Evolutionary conservation across 2,797 vertebrate species (phyloP), one percentile per base, ranked within the genome.

Genomic region (Oryzias dopingdopingensis): DNA sequence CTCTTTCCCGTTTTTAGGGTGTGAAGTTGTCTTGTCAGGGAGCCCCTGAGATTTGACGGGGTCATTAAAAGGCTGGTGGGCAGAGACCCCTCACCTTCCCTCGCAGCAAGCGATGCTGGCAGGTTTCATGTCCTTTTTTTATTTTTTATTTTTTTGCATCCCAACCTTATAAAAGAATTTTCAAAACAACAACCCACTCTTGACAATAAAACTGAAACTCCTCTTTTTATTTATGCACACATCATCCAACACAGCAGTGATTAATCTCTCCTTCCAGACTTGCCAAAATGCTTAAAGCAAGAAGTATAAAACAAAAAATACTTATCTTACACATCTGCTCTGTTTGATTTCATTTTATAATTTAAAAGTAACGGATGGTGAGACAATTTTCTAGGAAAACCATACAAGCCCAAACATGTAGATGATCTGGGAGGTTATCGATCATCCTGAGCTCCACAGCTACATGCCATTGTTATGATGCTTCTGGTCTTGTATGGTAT

Each of bases 401-500:
- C 85, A 84, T 85, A 78, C 82, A 89, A 87, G 74, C 80, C 76
- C 59, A 65, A 83, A 74, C 76, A 78, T 77, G 84, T 84, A 62
- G 81, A 77, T 62, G 66, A 77, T 78, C 79, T 86, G 75, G 29
- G 59, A 70, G 61, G 75, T 77, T 69, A 37, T 78, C 23, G 37
- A 71, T 59, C 76, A 87, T 56, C 52, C 69, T 79, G 80, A 86
- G 81, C 80, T 71, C 80, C 84, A 86, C 83, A 83, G 81, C 84
- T 86, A 79, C 80, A 89, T 88, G 81, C 85, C 79, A 76, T 87
- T 80, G 86, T 87, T 73, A 72, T 72, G 79, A 90, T 89, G 91
- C 90, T 91, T 90, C 84, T 91, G 84, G 86, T 90, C 89, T 90
- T 88, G 91, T 92, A 89, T 88, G 90, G 90, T 91, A 66, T 76